phyloP scores from a whole-genome alignment of 2,888 invertebrate genomes.

The Malthinus seriepunctatus region DNA sequence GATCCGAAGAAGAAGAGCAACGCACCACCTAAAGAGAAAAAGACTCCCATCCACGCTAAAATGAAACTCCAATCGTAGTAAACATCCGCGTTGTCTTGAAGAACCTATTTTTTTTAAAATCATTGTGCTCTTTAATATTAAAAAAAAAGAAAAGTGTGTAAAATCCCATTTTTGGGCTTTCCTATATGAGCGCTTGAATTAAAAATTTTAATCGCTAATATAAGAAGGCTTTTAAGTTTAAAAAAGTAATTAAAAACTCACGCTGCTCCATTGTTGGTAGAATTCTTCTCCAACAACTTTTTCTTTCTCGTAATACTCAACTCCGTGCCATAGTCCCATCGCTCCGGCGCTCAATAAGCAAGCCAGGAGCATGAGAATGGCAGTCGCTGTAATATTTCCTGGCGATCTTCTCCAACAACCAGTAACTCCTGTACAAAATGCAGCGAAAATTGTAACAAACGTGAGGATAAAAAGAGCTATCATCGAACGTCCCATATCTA shows the following conservation, averaged over 20 bases:
- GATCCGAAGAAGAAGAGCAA: constrained; percentile 80
- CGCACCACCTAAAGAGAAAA: constrained; percentile 73
- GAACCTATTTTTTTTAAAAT: constrained; percentile 58
- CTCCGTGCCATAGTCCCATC: constrained; percentile 96
- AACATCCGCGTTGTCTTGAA: constrained; percentile 72
- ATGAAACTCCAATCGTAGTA: constrained; percentile 88
- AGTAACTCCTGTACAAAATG: constrained; percentile 94
- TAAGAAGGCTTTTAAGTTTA: constrained; percentile 8
- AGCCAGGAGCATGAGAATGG: constrained; percentile 84
- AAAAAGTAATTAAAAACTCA: constrained; percentile 57
- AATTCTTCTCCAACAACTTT: constrained; percentile 91
- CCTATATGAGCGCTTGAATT: no score
- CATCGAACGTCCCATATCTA: constrained; percentile 88
- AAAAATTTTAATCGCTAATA: neutral
- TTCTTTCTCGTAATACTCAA: constrained; percentile 94
- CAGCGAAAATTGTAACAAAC: constrained; percentile 87
- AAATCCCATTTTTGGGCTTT: no score
- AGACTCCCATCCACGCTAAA: constrained; percentile 81
- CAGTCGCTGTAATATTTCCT: constrained; percentile 91
- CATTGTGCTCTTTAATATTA: no score
- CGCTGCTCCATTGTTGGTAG: constrained; percentile 90
- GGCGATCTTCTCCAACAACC: constrained; percentile 97
- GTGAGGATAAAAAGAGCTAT: constrained; percentile 92
- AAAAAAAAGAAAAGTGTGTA: neutral
- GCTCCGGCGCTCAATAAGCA: constrained; percentile 89